Conservation (phyloP, 2,888 invertebrate genomes). For the Leptodirus hochenwartii region DNA sequence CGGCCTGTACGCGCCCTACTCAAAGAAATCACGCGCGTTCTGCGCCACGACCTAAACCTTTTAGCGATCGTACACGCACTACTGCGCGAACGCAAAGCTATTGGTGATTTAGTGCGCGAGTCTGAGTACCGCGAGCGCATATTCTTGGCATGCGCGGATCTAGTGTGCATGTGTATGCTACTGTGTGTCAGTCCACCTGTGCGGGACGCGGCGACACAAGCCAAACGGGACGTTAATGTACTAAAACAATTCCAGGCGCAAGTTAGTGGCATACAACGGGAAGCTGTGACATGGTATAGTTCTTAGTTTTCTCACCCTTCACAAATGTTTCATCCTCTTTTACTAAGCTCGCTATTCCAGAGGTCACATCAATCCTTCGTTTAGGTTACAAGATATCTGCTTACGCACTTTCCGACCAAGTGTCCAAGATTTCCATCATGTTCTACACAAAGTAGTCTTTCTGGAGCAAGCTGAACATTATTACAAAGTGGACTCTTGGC, state of each 20-base stretch:
- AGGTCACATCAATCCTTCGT: too few relatives aligned
- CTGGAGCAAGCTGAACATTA: constrained; percentile 65
- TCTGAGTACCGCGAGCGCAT: constrained; percentile 66
- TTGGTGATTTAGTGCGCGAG: constrained; percentile 38
- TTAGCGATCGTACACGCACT: constrained; percentile 62
- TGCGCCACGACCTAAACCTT: constrained; percentile 66
- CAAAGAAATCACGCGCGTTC: constrained; percentile 73
- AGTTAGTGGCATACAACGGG: constrained; percentile 54
- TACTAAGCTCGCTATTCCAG: too few relatives aligned
- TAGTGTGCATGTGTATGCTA: constrained; percentile 71
- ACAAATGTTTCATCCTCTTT: too few relatives aligned
- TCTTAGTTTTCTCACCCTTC: too few relatives aligned
- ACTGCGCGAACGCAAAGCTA: constrained; percentile 43
- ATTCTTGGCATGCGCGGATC: constrained; percentile 65
- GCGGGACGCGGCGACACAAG: constrained; percentile 41
- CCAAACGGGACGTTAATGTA: constrained; percentile 30
- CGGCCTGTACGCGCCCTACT: constrained; percentile 70
- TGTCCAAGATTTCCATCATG: constrained; percentile 53
- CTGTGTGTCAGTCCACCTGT: constrained; percentile 56
- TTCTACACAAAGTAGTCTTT: constrained; percentile 61
- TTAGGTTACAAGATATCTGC: constrained; percentile 66
- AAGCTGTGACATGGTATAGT: constrained; percentile 81
- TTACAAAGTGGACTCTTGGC: constrained; percentile 71
- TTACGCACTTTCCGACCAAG: constrained; percentile 54
- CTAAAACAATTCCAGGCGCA: constrained; percentile 27